Evolutionary conservation across 2,113 vertebrate species (phyloP).

Genomic region (Mystacornis crossleyi): DNA sequence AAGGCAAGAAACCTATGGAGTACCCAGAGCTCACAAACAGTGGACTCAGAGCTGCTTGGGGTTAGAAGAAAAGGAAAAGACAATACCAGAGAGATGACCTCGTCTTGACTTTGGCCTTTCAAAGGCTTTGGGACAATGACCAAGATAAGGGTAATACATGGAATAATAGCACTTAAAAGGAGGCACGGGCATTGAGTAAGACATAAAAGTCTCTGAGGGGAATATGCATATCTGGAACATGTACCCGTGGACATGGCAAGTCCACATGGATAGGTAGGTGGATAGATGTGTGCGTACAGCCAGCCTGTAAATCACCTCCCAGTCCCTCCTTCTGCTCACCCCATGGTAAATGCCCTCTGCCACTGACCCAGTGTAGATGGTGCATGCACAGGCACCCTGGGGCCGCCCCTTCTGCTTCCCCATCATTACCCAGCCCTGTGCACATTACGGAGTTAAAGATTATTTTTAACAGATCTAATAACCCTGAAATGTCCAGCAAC

Average conservation of each 20-base stretch:
- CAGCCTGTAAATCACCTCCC: background rate
- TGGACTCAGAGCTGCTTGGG: background rate
- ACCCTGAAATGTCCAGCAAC: background rate
- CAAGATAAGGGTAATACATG: background rate
- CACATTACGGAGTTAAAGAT: background rate
- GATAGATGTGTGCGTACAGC: rapidly evolving
- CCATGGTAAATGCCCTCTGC: rapidly evolving
- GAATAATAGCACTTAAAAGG: background rate
- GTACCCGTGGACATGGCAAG: rapidly evolving
- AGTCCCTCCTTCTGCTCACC: background rate
- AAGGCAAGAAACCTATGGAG: background rate
- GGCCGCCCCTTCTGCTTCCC: rapidly evolving
- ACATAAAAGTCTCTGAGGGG: background rate
- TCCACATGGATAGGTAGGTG: background rate
- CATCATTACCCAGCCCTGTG: rapidly evolving
- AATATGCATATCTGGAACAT: background rate
- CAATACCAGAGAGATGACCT: background rate
- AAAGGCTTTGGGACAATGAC: background rate
- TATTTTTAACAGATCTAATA: slow-evolving; percentile 6
- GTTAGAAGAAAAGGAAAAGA: background rate
- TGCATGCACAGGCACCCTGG: rapidly evolving
- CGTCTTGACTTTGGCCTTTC: background rate
- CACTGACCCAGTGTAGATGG: background rate
- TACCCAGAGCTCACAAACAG: background rate
- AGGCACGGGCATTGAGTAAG: rapidly evolving